These are phyloP conservation scores for Tympanuchus pallidicinctus DNA, from an alignment of 2,113 vertebrate species.

Conservation along the genomic window DNA sequence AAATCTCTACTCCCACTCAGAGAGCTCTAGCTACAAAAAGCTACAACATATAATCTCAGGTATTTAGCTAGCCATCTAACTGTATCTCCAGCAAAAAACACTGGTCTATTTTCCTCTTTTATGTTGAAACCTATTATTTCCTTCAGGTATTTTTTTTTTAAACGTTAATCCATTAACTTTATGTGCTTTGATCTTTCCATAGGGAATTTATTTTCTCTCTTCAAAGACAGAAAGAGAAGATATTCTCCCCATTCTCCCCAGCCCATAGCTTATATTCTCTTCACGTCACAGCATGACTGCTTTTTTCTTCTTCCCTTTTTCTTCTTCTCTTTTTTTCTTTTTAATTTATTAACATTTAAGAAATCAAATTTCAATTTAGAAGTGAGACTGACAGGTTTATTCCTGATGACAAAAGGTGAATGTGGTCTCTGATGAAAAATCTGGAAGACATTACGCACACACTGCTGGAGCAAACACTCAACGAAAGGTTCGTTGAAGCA, in stretches of 20 bases:
- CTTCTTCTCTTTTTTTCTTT: not conserved
- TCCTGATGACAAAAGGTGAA: not conserved
- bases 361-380: constrained; percentile 4
- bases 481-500: not conserved
- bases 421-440: not conserved
- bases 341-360: not conserved
- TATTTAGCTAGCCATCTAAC: not conserved
- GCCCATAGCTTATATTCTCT: not conserved
- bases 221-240: constrained; percentile 8
- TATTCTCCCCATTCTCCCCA: not conserved
- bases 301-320: not conserved
- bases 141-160: not conserved
- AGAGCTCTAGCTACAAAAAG: not conserved
- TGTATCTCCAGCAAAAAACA: not conserved
- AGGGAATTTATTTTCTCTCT: constrained; percentile 2
- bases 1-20: not conserved
- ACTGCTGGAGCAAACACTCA: not conserved
- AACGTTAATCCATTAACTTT: constrained; percentile 13
- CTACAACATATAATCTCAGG: not conserved
- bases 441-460: not conserved
- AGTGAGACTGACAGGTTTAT: not conserved
- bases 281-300: not conserved
- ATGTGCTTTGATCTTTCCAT: constrained; percentile 26
- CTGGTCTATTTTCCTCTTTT: not conserved
- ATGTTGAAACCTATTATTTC: constrained; percentile 31